A percentile compares a stretch with the other conserved stretches of the same genome.
Conservation (phyloP, 2,113 vertebrate species). For the Taxidea taxus region DNA sequence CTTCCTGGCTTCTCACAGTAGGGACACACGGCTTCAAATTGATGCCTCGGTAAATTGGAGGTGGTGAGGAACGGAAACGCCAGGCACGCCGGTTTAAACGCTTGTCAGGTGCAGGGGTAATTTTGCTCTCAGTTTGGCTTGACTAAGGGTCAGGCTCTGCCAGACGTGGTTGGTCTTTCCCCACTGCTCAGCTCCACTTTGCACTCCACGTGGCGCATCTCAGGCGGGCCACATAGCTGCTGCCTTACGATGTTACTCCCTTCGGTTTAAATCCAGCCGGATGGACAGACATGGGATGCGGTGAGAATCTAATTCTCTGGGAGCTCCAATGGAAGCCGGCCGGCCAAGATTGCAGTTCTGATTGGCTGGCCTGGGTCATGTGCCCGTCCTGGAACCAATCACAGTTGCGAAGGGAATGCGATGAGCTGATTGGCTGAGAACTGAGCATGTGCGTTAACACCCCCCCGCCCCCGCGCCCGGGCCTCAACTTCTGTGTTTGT, state of each 20-base stretch:
- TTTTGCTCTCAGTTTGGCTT: neutral
- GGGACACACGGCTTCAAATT: neutral
- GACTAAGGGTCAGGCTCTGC: neutral
- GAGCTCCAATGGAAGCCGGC: accelerated
- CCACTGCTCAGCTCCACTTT: neutral
- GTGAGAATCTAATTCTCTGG: too few relatives aligned
- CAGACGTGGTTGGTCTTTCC: accelerated
- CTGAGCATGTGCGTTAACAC: neutral
- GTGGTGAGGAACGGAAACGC: neutral
- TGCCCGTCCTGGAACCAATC: neutral
- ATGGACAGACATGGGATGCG: too few relatives aligned
- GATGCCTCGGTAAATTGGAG: neutral
- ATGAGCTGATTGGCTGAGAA: neutral
- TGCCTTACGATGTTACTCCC: accelerated
- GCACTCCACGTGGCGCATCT: accelerated
- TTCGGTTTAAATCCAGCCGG: neutral
- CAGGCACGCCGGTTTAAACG: neutral
- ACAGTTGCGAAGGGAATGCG: neutral
- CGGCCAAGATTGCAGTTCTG: too few relatives aligned
- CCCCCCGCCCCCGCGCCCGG: too few relatives aligned
- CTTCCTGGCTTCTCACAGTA: neutral
- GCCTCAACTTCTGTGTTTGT: neutral
- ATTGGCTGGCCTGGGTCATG: neutral
- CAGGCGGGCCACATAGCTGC: too few relatives aligned
- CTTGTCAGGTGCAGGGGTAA: too few relatives aligned